Percentiles rank a stretch among this genome's conserved stretches.
Evolutionary conservation across 2,888 invertebrate genomes (phyloP).

Genomic region (Scrobipalpa atriplicella): DNA sequence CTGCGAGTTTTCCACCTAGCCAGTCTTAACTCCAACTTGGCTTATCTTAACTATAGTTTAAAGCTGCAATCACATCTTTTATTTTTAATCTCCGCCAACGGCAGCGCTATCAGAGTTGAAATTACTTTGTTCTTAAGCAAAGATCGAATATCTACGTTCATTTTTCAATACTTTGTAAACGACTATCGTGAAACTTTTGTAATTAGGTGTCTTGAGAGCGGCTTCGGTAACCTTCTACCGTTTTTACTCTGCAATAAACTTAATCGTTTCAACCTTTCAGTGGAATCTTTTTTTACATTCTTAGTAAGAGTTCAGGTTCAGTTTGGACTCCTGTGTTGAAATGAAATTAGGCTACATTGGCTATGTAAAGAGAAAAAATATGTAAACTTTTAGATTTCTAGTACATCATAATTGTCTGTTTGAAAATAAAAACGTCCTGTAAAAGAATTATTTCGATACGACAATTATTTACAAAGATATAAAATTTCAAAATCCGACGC

Average conservation of each 20-base stretch:
- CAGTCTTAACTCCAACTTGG: slow-evolving; percentile 47
- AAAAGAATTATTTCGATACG: too few relatives aligned
- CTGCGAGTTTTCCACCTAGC: slow-evolving; percentile 1
- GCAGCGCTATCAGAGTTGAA: slow-evolving; percentile 71
- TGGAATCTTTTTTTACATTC: background rate
- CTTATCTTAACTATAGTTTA: slow-evolving; percentile 76
- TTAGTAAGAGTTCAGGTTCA: background rate
- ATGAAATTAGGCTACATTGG: too few relatives aligned
- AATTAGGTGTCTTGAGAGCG: slow-evolving; percentile 54
- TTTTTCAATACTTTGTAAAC: slow-evolving; percentile 75
- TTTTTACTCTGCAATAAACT: slow-evolving; percentile 15
- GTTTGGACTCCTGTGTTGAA: too few relatives aligned
- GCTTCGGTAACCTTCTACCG: slow-evolving; percentile 17
- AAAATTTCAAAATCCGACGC: too few relatives aligned
- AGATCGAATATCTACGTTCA: slow-evolving; percentile 74
- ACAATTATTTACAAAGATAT: too few relatives aligned
- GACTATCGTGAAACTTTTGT: slow-evolving; percentile 62
- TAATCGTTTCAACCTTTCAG: slow-evolving; percentile 29
- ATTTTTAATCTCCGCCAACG: slow-evolving; percentile 71
- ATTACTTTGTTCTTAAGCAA: slow-evolving; percentile 74
- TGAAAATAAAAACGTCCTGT: too few relatives aligned
- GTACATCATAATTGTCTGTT: too few relatives aligned
- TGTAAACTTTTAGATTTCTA: too few relatives aligned
- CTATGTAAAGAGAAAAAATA: too few relatives aligned
- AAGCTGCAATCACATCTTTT: slow-evolving; percentile 66